phyloP scores from a whole-genome alignment of 2,888 invertebrate genomes.

The Ecliptopera silaceata region DNA sequence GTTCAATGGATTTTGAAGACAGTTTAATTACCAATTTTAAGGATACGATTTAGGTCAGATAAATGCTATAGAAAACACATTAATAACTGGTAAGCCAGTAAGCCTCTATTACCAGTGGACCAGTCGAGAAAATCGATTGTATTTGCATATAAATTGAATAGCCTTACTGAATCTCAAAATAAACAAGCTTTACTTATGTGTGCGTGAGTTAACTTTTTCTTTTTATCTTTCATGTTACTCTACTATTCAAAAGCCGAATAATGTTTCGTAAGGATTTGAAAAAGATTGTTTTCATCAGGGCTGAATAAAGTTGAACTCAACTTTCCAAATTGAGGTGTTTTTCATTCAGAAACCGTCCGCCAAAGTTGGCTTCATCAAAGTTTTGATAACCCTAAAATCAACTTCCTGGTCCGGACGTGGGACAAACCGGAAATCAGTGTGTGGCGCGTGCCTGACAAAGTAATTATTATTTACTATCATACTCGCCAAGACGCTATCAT shows the following conservation, averaged over 20 bases:
- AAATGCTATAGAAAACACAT: slow-evolving; percentile 17
- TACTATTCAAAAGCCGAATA: background rate
- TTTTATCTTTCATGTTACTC: background rate
- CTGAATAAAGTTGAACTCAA: too few relatives aligned
- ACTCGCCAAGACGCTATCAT: too few relatives aligned
- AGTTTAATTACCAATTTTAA: background rate
- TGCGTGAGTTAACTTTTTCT: background rate
- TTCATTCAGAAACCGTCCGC: too few relatives aligned
- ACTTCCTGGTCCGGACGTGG: too few relatives aligned
- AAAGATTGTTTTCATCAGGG: too few relatives aligned
- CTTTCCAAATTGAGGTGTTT: too few relatives aligned
- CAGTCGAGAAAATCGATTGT: slow-evolving; percentile 9
- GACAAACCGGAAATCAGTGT: too few relatives aligned
- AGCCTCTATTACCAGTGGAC: slow-evolving; percentile 18
- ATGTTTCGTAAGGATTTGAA: too few relatives aligned
- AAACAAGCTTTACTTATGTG: background rate
- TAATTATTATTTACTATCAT: too few relatives aligned
- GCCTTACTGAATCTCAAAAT: slow-evolving; percentile 12
- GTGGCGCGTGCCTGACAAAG: too few relatives aligned
- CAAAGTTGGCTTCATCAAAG: too few relatives aligned
- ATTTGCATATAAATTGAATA: slow-evolving; percentile 22
- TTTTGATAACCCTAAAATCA: too few relatives aligned
- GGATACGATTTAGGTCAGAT: slow-evolving; percentile 9
- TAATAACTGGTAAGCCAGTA: slow-evolving; percentile 10
- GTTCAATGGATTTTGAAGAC: background rate